A percentile compares a stretch with the other conserved stretches of the same genome.
These are phyloP conservation scores for Alcedo atthis DNA, from an alignment of 2,797 vertebrate genomes.

Conservation along the genomic window DNA sequence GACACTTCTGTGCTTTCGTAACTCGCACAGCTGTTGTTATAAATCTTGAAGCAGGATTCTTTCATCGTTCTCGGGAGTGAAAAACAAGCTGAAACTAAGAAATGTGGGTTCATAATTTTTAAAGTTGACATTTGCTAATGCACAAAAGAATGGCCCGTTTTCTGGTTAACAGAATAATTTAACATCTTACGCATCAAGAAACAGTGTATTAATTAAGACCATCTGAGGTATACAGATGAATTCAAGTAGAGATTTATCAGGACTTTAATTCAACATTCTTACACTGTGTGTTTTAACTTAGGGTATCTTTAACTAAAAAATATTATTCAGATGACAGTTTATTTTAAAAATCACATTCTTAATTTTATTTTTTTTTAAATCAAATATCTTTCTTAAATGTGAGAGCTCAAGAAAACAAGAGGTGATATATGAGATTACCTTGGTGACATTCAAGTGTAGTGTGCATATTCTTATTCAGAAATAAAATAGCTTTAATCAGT, in stretches of 20 bases:
- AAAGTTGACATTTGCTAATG: conserved; percentile 40
- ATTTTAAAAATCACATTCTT: neutral
- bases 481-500: neutral
- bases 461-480: neutral
- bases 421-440: neutral
- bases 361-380: neutral
- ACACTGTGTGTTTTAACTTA: neutral
- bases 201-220: neutral
- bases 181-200: neutral
- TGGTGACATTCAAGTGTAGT: neutral
- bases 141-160: neutral
- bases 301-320: neutral
- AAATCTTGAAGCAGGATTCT: conserved; percentile 9
- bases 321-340: neutral
- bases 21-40: neutral
- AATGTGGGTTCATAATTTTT: neutral
- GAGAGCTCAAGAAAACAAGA: neutral
- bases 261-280: neutral
- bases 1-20: conserved; percentile 24
- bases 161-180: conserved; percentile 1
- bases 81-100: conserved; percentile 32
- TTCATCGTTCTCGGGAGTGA: neutral
- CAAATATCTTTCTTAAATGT: neutral
- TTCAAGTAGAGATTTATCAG: neutral
- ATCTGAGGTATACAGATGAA: neutral